Evolutionary conservation across 2,797 vertebrate genomes (phyloP).

Genomic region (Paramormyrops hopkinsi): DNA sequence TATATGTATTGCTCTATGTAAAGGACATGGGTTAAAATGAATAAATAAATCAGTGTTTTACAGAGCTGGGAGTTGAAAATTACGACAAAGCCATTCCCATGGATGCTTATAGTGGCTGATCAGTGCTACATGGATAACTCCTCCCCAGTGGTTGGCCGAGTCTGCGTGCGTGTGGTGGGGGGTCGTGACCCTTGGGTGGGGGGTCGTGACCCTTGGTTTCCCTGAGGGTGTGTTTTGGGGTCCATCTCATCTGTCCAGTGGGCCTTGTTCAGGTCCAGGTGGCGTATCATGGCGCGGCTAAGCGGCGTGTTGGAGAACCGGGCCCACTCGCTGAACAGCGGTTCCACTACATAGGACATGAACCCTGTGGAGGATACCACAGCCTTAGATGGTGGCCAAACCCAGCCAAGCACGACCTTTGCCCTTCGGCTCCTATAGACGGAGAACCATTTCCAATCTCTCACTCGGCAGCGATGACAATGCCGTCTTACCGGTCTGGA

Average conservation of each 20-base stretch:
- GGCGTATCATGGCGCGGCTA: constrained; percentile 71
- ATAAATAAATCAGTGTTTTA: constrained; percentile 48
- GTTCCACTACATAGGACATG: constrained; percentile 75
- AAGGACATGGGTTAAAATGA: constrained; percentile 45
- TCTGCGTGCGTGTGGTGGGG: neutral
- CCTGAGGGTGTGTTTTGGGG: constrained; percentile 68
- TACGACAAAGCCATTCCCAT: constrained; percentile 51
- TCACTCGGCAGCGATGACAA: neutral
- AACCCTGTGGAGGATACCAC: constrained; percentile 54
- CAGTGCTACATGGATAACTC: neutral
- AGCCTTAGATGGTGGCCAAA: neutral
- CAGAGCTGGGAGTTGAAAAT: constrained; percentile 54
- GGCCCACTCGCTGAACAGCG: constrained; percentile 72
- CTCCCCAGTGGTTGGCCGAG: neutral
- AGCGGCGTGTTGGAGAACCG: constrained; percentile 68
- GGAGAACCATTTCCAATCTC: neutral
- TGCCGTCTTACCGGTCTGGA: constrained; percentile 69
- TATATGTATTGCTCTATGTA: constrained; percentile 69
- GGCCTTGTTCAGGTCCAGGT: constrained; percentile 70
- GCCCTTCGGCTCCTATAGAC: neutral
- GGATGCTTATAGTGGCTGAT: neutral
- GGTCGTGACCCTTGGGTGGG: constrained; percentile 33
- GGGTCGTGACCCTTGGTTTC: constrained; percentile 42
- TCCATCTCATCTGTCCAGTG: constrained; percentile 68
- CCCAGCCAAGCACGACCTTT: neutral